Evolutionary conservation across 2,888 invertebrate species (phyloP), one percentile per base, ranked within the genome.

Genomic region (Aethes cnicana): DNA sequence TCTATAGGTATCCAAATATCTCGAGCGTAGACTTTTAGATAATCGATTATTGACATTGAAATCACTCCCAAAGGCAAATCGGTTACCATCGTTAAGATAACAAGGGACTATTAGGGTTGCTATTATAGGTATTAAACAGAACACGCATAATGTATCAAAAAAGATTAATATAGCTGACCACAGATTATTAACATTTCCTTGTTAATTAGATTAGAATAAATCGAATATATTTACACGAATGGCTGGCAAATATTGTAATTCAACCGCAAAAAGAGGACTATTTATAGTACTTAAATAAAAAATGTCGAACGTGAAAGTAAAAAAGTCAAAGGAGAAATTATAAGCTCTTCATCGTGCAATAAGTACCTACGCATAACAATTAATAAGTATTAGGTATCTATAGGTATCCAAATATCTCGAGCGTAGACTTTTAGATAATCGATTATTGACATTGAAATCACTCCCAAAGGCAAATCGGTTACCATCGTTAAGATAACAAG

Each of bases 101-200:
- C 67, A 63, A 66, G 59, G 64, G 65, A 75, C 77, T n/a, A n/a
- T 74, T 68, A 66, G 74, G 69, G 61, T 62, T 62, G 67, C 75
- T 80, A 83, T 81, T 80, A 72, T 68, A n/a, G n/a, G n/a, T n/a
- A 58, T 58, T 62, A 75, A 81, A 69, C 69, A 76, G 78, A 65
- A 59, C 69, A 64, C 67, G 66, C 69, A 62, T 63, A 61, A 64
- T 68, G 68, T 67, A 66, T 67, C 64, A 48, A 53, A 53, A 57
- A 64, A 63, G 63, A 28, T 30, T 47, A 1, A 12, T 28, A 5
- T 6, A 12, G 28, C 28, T 12, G 9, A 28, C 32, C n/a, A n/a
- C n/a, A n/a, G n/a, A n/a, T n/a, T n/a, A n/a, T n/a, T n/a, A n/a
- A n/a, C n/a, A n/a, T n/a, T n/a, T n/a, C n/a, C n/a, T n/a, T n/a